phyloP scores from a whole-genome alignment of 2,888 invertebrate genomes.

The Ormyrus nitidulus region DNA sequence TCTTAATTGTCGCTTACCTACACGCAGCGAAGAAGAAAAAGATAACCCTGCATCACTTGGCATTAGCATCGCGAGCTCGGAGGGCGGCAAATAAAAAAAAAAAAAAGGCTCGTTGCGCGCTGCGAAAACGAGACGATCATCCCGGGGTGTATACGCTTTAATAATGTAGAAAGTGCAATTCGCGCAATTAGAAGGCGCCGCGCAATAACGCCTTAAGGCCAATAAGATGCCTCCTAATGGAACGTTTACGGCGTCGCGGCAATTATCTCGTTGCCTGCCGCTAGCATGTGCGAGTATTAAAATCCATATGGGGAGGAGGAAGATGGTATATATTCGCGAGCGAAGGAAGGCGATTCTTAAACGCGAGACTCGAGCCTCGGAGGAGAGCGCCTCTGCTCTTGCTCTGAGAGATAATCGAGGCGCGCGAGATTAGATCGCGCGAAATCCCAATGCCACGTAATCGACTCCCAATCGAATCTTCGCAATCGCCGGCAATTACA shows the following conservation, averaged over 20 bases:
- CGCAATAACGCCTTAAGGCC: constrained; percentile 73
- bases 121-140: constrained; percentile 20
- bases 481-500: constrained; percentile 3
- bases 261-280: constrained; percentile 67
- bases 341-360: too few relatives aligned
- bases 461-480: constrained; percentile 44
- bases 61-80: neutral
- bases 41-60: neutral
- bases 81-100: neutral
- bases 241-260: constrained; percentile 70
- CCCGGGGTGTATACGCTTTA: constrained; percentile 65
- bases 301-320: constrained; percentile 60
- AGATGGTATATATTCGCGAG: too few relatives aligned
- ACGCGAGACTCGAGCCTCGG: too few relatives aligned
- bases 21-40: neutral
- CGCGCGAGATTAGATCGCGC: constrained; percentile 31
- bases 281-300: constrained; percentile 61
- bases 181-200: constrained; percentile 67
- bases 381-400: neutral
- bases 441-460: neutral
- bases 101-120: neutral
- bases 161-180: constrained; percentile 70
- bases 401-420: constrained; percentile 31
- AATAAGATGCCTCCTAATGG: constrained; percentile 74
- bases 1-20: too few relatives aligned